phyloP scores from a whole-genome alignment of 37 sponge, comb jelly and placozoan species.

The Trichoplax adhaerens region DNA sequence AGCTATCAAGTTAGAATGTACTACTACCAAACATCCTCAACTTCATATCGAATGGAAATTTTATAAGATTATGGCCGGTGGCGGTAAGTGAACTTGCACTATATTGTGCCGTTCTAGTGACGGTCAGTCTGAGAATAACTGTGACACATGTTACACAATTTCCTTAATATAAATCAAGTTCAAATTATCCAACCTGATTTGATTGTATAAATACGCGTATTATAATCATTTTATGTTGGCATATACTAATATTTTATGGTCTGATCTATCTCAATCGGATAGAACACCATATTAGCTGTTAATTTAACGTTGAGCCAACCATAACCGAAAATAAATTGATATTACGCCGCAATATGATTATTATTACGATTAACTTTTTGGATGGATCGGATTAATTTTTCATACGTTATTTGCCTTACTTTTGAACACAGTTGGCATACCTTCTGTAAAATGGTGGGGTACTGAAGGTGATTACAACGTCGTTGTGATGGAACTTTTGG shows the following conservation, averaged over 20 bases:
- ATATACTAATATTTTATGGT: not conserved
- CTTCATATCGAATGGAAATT: slow-evolving; percentile 97
- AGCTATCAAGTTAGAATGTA: slow-evolving; percentile 93
- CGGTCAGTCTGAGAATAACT: too few relatives aligned
- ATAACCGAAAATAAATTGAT: not conserved
- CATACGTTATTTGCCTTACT: not conserved
- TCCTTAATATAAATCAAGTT: not conserved
- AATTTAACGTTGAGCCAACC: not conserved
- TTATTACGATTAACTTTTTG: too few relatives aligned
- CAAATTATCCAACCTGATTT: not conserved
- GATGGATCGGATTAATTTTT: not conserved
- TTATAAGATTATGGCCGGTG: slow-evolving; percentile 96
- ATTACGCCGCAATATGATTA: not conserved
- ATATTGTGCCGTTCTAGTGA: not conserved
- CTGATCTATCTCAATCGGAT: not conserved
- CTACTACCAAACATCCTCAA: slow-evolving; percentile 90
- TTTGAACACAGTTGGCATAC: slow-evolving; percentile 72
- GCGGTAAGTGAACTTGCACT: slow-evolving; percentile 46
- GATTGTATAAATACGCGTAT: not conserved
- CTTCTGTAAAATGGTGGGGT: slow-evolving; percentile 92
- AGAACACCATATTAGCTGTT: too few relatives aligned
- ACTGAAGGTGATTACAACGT: slow-evolving; percentile 99
- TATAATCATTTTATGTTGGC: not conserved
- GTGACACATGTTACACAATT: too few relatives aligned
- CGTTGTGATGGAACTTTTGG: slow-evolving; percentile 92